Percentiles rank a stretch among this genome's conserved stretches.
Conservation (phyloP, 2,797 vertebrate species). For the Hoplostethus atlanticus region DNA sequence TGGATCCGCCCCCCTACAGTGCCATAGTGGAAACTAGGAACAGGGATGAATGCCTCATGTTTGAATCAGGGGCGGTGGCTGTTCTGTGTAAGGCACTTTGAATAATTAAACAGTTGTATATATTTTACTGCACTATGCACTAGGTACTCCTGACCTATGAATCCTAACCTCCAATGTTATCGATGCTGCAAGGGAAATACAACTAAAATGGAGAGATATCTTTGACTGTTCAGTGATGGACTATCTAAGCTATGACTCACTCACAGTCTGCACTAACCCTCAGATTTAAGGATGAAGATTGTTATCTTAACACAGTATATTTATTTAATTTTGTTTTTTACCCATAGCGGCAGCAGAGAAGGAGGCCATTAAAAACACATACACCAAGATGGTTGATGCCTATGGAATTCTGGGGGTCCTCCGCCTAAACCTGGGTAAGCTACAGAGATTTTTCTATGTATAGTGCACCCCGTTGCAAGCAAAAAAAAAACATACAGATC, state of each 20-base stretch:
- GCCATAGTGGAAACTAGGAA: constrained; percentile 94
- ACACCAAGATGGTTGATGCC: constrained; percentile 94
- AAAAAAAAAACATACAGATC: neutral
- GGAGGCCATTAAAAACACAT: constrained; percentile 93
- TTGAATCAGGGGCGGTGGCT: constrained; percentile 97
- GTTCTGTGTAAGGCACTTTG: constrained; percentile 91
- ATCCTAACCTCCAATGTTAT: neutral
- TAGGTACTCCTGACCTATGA: neutral
- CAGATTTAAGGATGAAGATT: neutral
- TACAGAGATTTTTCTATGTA: neutral
- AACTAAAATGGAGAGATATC: neutral
- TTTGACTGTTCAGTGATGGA: neutral
- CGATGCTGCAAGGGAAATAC: neutral
- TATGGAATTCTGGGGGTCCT: constrained; percentile 97
- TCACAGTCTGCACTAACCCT: neutral
- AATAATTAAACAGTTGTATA: constrained; percentile 31
- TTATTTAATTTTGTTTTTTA: constrained; percentile 27
- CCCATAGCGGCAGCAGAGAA: constrained; percentile 94
- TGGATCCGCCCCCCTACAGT: constrained; percentile 96
- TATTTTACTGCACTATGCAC: constrained; percentile 10
- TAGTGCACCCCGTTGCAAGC: neutral
- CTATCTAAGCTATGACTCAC: neutral
- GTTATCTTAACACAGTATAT: neutral
- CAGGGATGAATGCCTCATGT: constrained; percentile 96
- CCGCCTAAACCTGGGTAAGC: constrained; percentile 96